A percentile compares a stretch with the other conserved stretches of the same genome.
These are phyloP conservation scores for Pentalonia nigronervosa DNA, from an alignment of 1,140 invertebrate species.

Conservation along the genomic window DNA sequence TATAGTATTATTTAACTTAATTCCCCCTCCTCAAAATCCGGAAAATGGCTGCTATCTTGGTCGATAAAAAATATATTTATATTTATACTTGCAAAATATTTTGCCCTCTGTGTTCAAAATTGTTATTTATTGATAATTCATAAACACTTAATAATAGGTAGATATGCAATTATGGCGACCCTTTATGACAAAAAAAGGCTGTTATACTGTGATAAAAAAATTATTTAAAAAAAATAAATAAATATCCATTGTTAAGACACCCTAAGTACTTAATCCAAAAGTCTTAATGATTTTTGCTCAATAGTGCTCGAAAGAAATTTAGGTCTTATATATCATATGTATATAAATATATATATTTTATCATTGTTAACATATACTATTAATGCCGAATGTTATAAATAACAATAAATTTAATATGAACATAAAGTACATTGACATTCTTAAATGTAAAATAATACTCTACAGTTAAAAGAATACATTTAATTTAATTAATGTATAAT, in stretches of 20 bases:
- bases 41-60: constrained; percentile 31
- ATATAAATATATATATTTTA: constrained; percentile 37
- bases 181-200: constrained; percentile 56
- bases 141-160: constrained; percentile 36
- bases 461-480: not conserved
- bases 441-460: not conserved
- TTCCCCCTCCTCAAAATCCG: constrained; percentile 16
- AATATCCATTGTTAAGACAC: constrained; percentile 38
- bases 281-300: constrained; percentile 51
- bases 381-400: not conserved
- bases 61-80: constrained; percentile 50
- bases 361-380: constrained; percentile 50
- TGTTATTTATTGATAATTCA: constrained; percentile 55
- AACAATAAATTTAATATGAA: not conserved
- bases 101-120: constrained; percentile 54
- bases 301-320: constrained; percentile 23
- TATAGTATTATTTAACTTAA: constrained; percentile 56
- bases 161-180: constrained; percentile 34
- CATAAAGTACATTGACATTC: not conserved
- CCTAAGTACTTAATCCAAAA: constrained; percentile 43
- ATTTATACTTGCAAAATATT: constrained; percentile 54
- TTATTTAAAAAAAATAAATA: constrained; percentile 16
- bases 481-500: not conserved
- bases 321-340: constrained; percentile 23
- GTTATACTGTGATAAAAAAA: constrained; percentile 53